A percentile compares a stretch with the other conserved stretches of the same genome.
phyloP scores from a whole-genome alignment of 2,797 vertebrate genomes.

The Rachycentron canadum region DNA sequence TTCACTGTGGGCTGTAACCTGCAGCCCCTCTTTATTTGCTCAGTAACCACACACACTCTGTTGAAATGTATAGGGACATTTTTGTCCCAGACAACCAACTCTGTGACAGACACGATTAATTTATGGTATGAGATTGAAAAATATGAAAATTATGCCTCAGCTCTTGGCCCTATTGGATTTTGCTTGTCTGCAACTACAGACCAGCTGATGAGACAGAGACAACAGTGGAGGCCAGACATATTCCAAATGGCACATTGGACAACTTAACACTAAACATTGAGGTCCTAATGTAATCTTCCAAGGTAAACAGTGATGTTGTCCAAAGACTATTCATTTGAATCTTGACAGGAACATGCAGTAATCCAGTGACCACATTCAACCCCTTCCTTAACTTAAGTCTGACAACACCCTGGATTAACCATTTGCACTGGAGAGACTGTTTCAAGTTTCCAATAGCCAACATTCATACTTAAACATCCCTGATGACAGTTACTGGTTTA shows the following conservation, averaged over 20 bases:
- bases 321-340: slow-evolving; percentile 60
- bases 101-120: background rate
- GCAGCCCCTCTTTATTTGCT: slow-evolving; percentile 55
- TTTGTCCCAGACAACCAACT: slow-evolving; percentile 32
- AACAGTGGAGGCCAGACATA: slow-evolving; percentile 26
- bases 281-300: slow-evolving; percentile 48
- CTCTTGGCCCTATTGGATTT: background rate
- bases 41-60: slow-evolving; percentile 48
- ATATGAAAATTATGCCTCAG: background rate
- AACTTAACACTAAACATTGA: slow-evolving; percentile 69
- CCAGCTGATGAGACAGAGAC: slow-evolving; percentile 26
- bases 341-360: slow-evolving; percentile 59
- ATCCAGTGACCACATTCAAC: slow-evolving; percentile 58
- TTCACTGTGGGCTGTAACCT: slow-evolving; percentile 73
- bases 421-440: slow-evolving; percentile 26
- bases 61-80: background rate
- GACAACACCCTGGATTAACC: slow-evolving; percentile 47
- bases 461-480: background rate
- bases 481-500: background rate
- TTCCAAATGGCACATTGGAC: slow-evolving; percentile 68
- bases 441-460: background rate
- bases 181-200: background rate
- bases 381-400: slow-evolving; percentile 43
- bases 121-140: background rate
- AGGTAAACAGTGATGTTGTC: slow-evolving; percentile 64